Evolutionary conservation across 2,797 vertebrate species (phyloP).

Genomic region (Darevskia mixta): DNA sequence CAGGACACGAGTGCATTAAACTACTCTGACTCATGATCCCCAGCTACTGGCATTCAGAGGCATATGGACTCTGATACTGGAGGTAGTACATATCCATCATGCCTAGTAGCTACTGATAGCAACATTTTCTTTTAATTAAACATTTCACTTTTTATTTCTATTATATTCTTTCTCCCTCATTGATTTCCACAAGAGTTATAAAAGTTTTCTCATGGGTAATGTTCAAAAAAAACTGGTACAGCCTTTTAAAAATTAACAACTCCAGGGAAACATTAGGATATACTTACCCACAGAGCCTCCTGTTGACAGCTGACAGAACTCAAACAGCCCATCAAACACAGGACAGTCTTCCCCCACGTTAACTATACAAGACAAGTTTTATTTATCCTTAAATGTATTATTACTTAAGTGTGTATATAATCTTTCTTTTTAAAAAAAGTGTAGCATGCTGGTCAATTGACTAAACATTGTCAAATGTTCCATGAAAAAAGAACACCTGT

Average conservation of each 20-base stretch:
- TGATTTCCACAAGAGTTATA: not conserved
- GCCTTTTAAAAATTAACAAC: not conserved
- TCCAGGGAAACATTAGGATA: not conserved
- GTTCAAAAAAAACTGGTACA: not conserved
- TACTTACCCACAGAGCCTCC: conserved; percentile 92
- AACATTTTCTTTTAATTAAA: not conserved
- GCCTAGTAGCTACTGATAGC: not conserved
- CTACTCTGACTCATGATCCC: too few species aligned
- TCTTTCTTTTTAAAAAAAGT: not conserved
- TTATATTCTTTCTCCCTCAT: not conserved
- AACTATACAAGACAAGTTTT: conserved; percentile 77
- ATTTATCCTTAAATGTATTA: conserved; percentile 13
- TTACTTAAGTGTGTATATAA: not conserved
- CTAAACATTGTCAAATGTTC: not conserved
- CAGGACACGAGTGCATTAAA: too few species aligned
- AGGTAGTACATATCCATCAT: too few species aligned
- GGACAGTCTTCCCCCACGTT: conserved; percentile 96
- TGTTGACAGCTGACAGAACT: conserved; percentile 92
- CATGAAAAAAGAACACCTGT: not conserved
- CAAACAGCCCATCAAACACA: conserved; percentile 94
- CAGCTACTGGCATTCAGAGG: too few species aligned
- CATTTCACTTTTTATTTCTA: not conserved
- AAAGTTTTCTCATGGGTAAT: not conserved
- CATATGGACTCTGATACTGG: too few species aligned
- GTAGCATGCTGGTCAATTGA: not conserved